These are phyloP conservation scores for Ardeotis arabs DNA, from an alignment of 2,113 vertebrate genomes.

Conservation along the genomic window DNA sequence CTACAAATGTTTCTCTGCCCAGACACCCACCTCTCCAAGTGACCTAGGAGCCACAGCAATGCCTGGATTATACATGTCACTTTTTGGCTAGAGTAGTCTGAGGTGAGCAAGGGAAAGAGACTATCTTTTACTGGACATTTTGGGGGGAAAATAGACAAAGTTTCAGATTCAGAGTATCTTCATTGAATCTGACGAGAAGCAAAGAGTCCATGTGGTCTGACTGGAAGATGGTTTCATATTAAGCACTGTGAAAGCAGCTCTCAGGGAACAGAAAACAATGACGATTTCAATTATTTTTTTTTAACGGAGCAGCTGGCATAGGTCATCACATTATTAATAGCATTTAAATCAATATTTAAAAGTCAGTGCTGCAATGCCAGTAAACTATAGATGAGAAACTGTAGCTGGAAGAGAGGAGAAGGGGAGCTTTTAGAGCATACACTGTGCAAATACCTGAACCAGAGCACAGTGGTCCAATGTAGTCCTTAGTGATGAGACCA, in stretches of 20 bases:
- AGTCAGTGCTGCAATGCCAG: background rate
- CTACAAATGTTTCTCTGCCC: background rate
- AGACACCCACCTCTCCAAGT: background rate
- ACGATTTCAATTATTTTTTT: background rate
- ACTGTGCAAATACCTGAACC: background rate
- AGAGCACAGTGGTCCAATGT: background rate
- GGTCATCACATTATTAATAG: background rate
- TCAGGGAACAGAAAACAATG: background rate
- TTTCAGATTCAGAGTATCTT: background rate
- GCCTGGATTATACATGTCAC: background rate
- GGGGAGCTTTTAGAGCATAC: background rate
- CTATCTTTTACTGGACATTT: background rate
- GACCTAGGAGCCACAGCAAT: background rate
- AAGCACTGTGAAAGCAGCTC: background rate
- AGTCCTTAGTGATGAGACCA: background rate
- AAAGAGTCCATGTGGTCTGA: background rate
- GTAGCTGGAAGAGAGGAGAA: background rate
- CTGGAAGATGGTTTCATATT: background rate
- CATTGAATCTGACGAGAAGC: background rate
- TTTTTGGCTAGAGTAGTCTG: background rate
- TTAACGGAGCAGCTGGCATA: background rate
- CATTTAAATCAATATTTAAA: background rate
- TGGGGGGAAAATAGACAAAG: accelerated
- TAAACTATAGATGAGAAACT: background rate
- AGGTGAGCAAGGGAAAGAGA: background rate